These are phyloP conservation scores for Chloromyia formosa DNA, from an alignment of 2,888 invertebrate species.

Conservation along the genomic window DNA sequence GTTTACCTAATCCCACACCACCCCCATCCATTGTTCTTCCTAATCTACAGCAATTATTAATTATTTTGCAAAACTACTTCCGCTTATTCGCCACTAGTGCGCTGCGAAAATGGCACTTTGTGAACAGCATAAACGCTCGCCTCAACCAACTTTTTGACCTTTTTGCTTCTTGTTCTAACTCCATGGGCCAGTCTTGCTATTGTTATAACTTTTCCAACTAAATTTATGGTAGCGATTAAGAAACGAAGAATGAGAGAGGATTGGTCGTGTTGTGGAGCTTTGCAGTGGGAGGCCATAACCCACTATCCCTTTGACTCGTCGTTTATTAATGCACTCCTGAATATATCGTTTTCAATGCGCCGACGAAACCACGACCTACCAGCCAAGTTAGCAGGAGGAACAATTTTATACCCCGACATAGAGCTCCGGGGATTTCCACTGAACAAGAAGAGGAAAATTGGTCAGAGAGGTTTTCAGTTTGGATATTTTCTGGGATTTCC, in stretches of 20 bases:
- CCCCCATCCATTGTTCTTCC: neutral
- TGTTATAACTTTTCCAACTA: slow-evolving; percentile 18
- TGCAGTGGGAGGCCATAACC: neutral
- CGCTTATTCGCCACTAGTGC: neutral
- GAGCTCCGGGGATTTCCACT: slow-evolving; percentile 1
- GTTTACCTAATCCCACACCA: too few relatives aligned
- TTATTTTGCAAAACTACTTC: slow-evolving; percentile 6
- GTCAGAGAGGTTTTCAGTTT: neutral
- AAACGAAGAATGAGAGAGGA: neutral
- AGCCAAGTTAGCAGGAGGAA: too few relatives aligned
- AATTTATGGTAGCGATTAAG: slow-evolving; percentile 35
- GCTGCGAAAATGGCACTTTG: neutral
- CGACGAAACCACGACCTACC: neutral
- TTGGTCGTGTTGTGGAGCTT: neutral
- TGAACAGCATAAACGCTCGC: neutral
- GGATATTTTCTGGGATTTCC: slow-evolving; percentile 14
- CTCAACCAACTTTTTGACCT: neutral
- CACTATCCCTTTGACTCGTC: neutral
- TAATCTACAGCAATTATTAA: neutral
- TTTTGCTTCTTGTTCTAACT: neutral
- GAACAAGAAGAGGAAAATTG: slow-evolving; percentile 16
- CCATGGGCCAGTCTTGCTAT: neutral
- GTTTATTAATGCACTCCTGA: slow-evolving; percentile 27
- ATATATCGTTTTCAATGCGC: slow-evolving; percentile 30
- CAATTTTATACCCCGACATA: slow-evolving; percentile 1